phyloP scores from a whole-genome alignment of 2,888 invertebrate species.

The Erpobdella octoculata region DNA sequence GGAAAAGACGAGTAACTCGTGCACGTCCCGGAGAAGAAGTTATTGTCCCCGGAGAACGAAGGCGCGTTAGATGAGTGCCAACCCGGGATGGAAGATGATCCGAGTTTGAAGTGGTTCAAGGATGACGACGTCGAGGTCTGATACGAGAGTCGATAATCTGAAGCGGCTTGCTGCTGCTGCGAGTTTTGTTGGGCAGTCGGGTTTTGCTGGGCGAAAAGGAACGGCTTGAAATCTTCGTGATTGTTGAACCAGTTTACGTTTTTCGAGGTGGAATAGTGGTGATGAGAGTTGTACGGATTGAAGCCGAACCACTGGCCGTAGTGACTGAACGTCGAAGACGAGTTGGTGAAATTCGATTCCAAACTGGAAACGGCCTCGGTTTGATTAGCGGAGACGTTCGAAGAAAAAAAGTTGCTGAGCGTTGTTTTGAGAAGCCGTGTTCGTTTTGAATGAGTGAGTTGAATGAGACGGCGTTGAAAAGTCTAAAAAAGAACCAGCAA shows the following conservation, averaged over 20 bases:
- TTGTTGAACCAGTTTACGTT: conserved; percentile 2
- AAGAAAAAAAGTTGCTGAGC: too few species aligned
- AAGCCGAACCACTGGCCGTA: conserved; percentile 28
- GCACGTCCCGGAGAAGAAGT: conserved; percentile 1
- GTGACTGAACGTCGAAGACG: neutral
- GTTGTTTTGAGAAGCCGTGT: neutral
- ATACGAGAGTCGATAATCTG: conserved; percentile 17
- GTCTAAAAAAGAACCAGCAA: neutral
- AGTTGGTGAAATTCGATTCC: neutral
- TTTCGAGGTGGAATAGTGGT: neutral
- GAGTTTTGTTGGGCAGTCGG: neutral
- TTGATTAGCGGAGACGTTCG: neutral
- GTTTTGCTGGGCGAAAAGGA: conserved; percentile 15
- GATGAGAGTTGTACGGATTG: conserved; percentile 21
- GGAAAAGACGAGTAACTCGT: conserved; percentile 18
- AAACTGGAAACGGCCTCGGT: neutral
- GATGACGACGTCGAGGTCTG: neutral
- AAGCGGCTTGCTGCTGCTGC: neutral
- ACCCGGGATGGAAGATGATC: neutral
- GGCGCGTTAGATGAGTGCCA: conserved; percentile 15
- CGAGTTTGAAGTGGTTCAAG: conserved; percentile 20
- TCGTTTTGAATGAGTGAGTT: neutral
- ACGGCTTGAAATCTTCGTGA: conserved; percentile 13
- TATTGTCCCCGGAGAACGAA: neutral
- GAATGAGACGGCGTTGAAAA: neutral